A percentile compares a stretch with the other conserved stretches of the same genome.
phyloP scores from a whole-genome alignment of 2,797 vertebrate species.

The Sternarchorhynchus goeldii region DNA sequence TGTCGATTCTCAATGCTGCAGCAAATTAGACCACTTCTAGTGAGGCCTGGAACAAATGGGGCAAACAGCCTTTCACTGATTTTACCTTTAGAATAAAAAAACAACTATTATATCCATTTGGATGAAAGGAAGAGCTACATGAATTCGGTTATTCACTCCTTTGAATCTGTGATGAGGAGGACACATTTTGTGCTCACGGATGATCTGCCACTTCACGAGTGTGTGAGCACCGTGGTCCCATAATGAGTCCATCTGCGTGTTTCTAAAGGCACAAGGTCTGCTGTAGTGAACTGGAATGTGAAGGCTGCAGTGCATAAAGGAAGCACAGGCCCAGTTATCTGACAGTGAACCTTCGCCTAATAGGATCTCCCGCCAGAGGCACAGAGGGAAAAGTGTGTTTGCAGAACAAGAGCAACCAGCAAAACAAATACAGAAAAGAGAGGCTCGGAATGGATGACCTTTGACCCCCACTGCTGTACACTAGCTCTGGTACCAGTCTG shows the following conservation, averaged over 20 bases:
- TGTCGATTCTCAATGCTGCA: constrained; percentile 68
- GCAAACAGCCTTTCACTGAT: constrained; percentile 73
- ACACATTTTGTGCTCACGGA: constrained; percentile 72
- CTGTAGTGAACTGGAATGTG: constrained; percentile 79
- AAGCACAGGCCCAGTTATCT: constrained; percentile 73
- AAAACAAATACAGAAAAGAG: constrained; percentile 60
- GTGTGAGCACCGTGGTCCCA: constrained; percentile 69
- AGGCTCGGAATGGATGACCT: constrained; percentile 42
- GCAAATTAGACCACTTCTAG: constrained; percentile 66
- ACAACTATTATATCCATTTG: constrained; percentile 74
- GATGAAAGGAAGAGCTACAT: constrained; percentile 71
- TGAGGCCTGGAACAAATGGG: constrained; percentile 67
- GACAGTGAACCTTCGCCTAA: constrained; percentile 69
- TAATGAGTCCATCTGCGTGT: constrained; percentile 69
- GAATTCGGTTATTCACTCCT: constrained; percentile 57
- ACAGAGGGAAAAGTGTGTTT: constrained; percentile 33
- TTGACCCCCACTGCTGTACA: constrained; percentile 10
- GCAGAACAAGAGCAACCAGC: constrained; percentile 55
- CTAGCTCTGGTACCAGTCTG: not conserved
- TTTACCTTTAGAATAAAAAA: constrained; percentile 72
- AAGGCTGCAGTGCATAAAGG: constrained; percentile 77
- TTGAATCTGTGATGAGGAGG: constrained; percentile 66
- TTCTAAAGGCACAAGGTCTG: constrained; percentile 73
- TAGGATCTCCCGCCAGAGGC: constrained; percentile 70
- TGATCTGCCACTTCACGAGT: constrained; percentile 71